phyloP scores from a whole-genome alignment of 1,140 invertebrate species.

The Mya arenaria region DNA sequence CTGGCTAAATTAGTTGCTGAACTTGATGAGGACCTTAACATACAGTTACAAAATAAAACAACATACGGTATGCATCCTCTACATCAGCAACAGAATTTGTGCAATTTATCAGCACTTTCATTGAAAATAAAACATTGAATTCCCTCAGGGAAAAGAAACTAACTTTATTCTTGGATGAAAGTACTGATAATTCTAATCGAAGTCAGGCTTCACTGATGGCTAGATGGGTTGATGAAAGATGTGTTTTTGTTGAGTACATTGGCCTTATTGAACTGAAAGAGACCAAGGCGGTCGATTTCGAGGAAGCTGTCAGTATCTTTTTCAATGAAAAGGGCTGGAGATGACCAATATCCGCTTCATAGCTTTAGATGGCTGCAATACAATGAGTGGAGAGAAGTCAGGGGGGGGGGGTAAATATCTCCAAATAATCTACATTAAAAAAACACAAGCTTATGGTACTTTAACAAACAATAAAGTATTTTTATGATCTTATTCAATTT shows the following conservation, averaged over 20 bases:
- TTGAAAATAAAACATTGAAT: conserved; percentile 1
- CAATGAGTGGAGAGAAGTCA: conserved; percentile 41
- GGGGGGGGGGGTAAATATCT: conserved; percentile 7
- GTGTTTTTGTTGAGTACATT: background rate
- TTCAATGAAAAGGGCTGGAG: background rate
- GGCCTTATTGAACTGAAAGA: background rate
- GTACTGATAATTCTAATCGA: conserved; percentile 21
- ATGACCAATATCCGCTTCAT: conserved; percentile 24
- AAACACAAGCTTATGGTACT: background rate
- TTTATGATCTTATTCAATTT: background rate
- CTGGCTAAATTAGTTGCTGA: conserved; percentile 21
- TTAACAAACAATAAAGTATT: background rate
- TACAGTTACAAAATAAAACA: background rate
- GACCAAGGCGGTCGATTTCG: background rate
- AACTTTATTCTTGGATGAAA: conserved; percentile 13
- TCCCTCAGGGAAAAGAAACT: background rate
- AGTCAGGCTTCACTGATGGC: conserved; percentile 21
- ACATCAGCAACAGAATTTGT: conserved; percentile 7
- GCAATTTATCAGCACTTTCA: background rate
- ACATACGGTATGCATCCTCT: conserved; percentile 7
- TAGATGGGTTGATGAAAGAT: background rate
- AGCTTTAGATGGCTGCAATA: conserved; percentile 45
- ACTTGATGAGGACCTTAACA: background rate
- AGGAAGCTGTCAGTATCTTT: background rate
- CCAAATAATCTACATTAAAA: background rate